Conservation (phyloP, 1,140 invertebrate species). For the Diachasmimorpha longicaudata region DNA sequence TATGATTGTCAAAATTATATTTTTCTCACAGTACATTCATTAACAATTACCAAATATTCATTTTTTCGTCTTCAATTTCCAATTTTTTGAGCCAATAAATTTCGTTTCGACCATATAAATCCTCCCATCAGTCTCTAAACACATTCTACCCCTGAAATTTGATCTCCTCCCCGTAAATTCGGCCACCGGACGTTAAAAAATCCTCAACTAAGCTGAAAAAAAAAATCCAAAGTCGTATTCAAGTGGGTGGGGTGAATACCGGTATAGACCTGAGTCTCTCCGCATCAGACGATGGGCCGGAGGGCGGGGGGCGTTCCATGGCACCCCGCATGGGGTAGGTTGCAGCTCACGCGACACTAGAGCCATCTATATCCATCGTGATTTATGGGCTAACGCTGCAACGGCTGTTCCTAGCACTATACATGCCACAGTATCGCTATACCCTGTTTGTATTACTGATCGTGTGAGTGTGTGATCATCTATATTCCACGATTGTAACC, state of each 20-base stretch:
- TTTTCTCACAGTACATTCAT: no score
- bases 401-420: constrained; percentile 55
- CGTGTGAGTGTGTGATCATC: constrained; percentile 13
- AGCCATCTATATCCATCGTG: constrained; percentile 62
- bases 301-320: constrained; percentile 53
- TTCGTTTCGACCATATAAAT: no score
- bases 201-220: no score
- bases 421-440: constrained; percentile 52
- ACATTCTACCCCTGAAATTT: no score
- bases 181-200: no score
- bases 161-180: no score
- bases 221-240: neutral
- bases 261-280: neutral
- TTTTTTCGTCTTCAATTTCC: no score
- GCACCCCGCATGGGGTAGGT: constrained; percentile 62
- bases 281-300: constrained; percentile 27
- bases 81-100: no score
- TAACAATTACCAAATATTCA: no score
- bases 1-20: no score
- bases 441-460: constrained; percentile 42
- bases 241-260: constrained; percentile 34
- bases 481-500: neutral
- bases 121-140: no score
- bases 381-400: constrained; percentile 62
- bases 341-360: constrained; percentile 61